A percentile compares a stretch with the other conserved stretches of the same genome.
These are phyloP conservation scores for Pangasius djambal DNA, from an alignment of 2,797 vertebrate species.

Conservation along the genomic window DNA sequence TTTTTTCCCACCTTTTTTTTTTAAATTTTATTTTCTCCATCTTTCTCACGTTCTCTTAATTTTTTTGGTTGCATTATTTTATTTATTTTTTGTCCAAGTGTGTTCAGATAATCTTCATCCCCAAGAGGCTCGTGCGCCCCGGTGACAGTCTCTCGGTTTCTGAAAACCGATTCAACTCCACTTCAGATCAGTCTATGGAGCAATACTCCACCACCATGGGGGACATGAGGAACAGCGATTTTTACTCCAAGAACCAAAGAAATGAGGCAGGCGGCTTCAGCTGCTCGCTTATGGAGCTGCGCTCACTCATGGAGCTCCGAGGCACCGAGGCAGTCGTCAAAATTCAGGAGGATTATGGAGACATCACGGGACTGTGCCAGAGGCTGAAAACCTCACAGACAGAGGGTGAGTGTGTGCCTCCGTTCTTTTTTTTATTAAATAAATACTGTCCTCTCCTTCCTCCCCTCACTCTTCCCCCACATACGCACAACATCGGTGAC, in stretches of 20 bases:
- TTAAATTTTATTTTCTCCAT: conserved; percentile 28
- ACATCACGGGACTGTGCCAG: conserved; percentile 91
- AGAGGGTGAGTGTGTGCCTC: conserved; percentile 83
- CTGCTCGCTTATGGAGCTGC: conserved; percentile 92
- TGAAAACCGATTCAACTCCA: conserved; percentile 13
- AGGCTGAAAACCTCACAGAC: conserved; percentile 92
- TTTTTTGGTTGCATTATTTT: conserved; percentile 20
- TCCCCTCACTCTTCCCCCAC: background rate
- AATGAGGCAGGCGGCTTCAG: conserved; percentile 90
- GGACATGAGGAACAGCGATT: conserved; percentile 99
- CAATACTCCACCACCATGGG: conserved; percentile 84
- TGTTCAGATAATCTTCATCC: conserved; percentile 17
- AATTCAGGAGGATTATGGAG: conserved; percentile 94
- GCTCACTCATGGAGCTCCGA: conserved; percentile 96
- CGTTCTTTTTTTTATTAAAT: background rate
- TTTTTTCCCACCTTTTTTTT: background rate
- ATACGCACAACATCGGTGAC: conserved; percentile 5
- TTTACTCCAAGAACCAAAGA: conserved; percentile 99
- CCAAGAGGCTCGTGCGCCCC: conserved; percentile 5
- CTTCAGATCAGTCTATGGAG: conserved; percentile 58
- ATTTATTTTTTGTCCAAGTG: conserved; percentile 6
- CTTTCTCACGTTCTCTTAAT: conserved; percentile 51
- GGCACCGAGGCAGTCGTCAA: conserved; percentile 93
- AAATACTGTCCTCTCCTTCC: background rate
- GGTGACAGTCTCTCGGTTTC: conserved; percentile 39